Evolutionary conservation across 2,797 vertebrate species (phyloP).

Genomic region (Bradypodion pumilum): DNA sequence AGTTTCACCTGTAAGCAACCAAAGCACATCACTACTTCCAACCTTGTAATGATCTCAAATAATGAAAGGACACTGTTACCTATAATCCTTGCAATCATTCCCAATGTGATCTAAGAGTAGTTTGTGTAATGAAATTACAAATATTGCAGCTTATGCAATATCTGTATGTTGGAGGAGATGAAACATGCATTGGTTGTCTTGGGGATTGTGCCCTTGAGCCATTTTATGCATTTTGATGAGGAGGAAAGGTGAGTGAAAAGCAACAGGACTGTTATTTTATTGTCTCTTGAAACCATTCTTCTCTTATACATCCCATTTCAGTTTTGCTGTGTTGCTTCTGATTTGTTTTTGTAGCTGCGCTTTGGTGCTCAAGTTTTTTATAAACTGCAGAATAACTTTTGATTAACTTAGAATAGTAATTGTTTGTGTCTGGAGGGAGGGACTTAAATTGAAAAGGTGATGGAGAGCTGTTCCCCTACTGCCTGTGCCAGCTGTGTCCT

Average conservation of each 20-base stretch:
- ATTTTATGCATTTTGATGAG: neutral
- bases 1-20: too few species aligned
- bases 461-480: too few species aligned
- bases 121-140: too few species aligned
- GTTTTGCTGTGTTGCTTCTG: neutral
- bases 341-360: neutral
- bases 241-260: neutral
- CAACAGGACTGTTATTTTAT: neutral
- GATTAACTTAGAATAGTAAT: neutral
- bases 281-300: neutral
- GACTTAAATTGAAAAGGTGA: neutral
- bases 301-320: neutral
- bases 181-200: neutral
- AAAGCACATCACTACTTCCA: too few species aligned
- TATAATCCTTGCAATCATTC: too few species aligned
- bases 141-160: too few species aligned
- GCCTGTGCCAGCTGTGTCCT: too few species aligned
- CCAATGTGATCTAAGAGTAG: neutral
- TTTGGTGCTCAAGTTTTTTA: constrained; percentile 7
- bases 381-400: constrained; percentile 14
- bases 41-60: too few species aligned
- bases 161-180: neutral
- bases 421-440: constrained; percentile 2
- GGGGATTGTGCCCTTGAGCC: neutral
- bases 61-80: neutral